phyloP scores from a whole-genome alignment of 2,797 vertebrate species.

The Taeniopygia guttata region DNA sequence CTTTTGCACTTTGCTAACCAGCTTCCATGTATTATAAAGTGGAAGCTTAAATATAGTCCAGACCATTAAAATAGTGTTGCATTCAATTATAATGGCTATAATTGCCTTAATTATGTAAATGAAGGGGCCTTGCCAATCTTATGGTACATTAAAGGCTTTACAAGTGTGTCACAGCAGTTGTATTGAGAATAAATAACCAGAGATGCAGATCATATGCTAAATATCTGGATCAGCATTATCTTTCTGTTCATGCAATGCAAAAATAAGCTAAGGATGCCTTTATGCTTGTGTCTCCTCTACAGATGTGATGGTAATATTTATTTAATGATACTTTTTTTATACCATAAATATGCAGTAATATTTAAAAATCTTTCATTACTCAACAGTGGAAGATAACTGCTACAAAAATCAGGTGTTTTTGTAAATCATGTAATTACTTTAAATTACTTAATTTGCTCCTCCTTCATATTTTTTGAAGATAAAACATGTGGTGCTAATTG shows the following conservation, averaged over 20 bases:
- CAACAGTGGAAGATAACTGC: not conserved
- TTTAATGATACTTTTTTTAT: not conserved
- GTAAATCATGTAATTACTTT: not conserved
- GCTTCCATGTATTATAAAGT: not conserved
- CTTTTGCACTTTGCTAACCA: not conserved
- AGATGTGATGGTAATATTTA: not conserved
- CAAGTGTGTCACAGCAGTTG: constrained; percentile 18
- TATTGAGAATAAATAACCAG: constrained; percentile 13
- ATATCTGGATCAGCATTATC: not conserved
- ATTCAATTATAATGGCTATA: not conserved
- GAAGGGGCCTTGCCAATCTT: not conserved
- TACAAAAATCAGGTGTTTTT: not conserved
- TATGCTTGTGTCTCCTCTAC: not conserved
- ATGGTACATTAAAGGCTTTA: constrained; percentile 34
- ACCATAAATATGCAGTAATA: not conserved
- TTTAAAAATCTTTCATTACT: not conserved
- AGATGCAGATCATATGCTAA: not conserved
- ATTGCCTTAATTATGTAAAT: constrained; percentile 54
- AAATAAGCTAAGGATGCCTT: not conserved
- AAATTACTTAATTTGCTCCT: not conserved
- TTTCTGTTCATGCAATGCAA: not conserved
- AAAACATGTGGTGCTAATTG: not conserved
- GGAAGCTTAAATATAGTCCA: constrained; percentile 26
- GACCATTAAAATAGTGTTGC: constrained; percentile 14
- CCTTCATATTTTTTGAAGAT: not conserved